Percentiles rank a stretch among this genome's conserved stretches.
Conservation (phyloP, 2,888 invertebrate genomes). For the Neoaliturus tenellus region DNA sequence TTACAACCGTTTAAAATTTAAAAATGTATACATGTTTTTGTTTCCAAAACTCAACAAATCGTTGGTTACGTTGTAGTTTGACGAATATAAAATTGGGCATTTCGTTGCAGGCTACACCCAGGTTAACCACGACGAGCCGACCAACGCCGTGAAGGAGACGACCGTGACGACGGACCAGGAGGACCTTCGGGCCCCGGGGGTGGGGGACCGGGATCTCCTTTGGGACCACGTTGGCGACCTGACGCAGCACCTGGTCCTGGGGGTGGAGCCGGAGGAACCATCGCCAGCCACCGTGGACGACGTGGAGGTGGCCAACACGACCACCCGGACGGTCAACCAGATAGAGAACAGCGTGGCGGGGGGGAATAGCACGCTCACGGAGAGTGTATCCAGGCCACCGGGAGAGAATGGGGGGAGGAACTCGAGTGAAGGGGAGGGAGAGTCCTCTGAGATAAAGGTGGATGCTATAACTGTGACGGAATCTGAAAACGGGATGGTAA, state of each 20-base stretch:
- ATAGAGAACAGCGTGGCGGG: conserved; percentile 46
- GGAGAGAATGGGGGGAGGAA: not conserved
- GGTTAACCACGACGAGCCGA: conserved; percentile 65
- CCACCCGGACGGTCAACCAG: conserved; percentile 46
- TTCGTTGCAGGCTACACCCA: conserved; percentile 64
- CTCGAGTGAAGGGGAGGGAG: not conserved
- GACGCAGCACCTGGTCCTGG: conserved; percentile 32
- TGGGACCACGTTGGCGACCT: conserved; percentile 57
- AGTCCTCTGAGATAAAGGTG: not conserved
- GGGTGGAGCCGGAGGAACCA: conserved; percentile 8
- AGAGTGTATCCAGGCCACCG: not conserved
- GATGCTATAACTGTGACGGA: not conserved
- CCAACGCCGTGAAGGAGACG: conserved; percentile 60
- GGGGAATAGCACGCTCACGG: not conserved
- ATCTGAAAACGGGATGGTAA: not conserved
- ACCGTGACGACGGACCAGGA: conserved; percentile 56
- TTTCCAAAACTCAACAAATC: too few species aligned
- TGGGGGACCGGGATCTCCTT: conserved; percentile 55
- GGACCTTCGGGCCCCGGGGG: conserved; percentile 48
- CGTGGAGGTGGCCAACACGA: conserved; percentile 45
- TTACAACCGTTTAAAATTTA: too few species aligned
- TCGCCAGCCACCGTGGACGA: not conserved
- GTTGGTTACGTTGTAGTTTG: too few species aligned
- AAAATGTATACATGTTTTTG: too few species aligned
- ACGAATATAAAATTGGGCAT: too few species aligned